A percentile compares a stretch with the other conserved stretches of the same genome.
Conservation (phyloP, 1,140 invertebrate species). For the Leptinotarsa lineolata region DNA sequence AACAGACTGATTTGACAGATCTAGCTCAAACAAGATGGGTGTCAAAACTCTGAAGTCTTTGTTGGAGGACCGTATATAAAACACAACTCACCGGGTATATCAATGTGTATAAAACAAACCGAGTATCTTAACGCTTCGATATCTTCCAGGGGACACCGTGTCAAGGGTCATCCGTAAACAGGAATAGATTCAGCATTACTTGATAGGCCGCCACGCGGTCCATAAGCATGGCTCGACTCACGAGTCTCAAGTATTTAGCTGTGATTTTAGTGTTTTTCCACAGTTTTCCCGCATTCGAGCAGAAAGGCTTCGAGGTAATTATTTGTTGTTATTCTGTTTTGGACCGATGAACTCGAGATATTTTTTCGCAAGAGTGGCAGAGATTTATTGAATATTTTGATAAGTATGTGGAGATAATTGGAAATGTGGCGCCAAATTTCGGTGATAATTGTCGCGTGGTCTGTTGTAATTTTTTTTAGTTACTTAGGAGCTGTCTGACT, state of each 20-base stretch:
- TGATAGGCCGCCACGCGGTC: constrained; percentile 42
- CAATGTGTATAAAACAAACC: background rate
- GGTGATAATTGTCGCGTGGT: too few species aligned
- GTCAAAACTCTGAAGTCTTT: too few species aligned
- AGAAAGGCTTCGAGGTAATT: constrained; percentile 20
- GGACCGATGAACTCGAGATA: constrained; percentile 11
- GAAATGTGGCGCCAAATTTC: constrained; percentile 7
- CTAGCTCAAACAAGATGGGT: too few species aligned
- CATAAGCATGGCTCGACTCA: constrained; percentile 28
- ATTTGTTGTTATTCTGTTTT: constrained; percentile 10
- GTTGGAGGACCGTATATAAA: too few species aligned
- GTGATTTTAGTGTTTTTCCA: constrained; percentile 36
- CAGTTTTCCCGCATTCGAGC: constrained; percentile 10
- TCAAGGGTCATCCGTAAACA: constrained; percentile 49
- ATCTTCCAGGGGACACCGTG: constrained; percentile 41
- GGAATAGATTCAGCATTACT: constrained; percentile 48
- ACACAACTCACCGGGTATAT: background rate
- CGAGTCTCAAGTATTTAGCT: constrained; percentile 33
- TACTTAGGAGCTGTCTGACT: too few species aligned
- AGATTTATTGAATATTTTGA: background rate
- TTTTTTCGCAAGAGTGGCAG: constrained; percentile 5
- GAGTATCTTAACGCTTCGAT: constrained; percentile 31
- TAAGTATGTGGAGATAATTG: constrained; percentile 19
- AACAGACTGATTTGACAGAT: too few species aligned
- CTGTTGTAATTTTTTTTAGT: too few species aligned